phyloP scores from a whole-genome alignment of 2,113 vertebrate species.

The Crotalus tigris region DNA sequence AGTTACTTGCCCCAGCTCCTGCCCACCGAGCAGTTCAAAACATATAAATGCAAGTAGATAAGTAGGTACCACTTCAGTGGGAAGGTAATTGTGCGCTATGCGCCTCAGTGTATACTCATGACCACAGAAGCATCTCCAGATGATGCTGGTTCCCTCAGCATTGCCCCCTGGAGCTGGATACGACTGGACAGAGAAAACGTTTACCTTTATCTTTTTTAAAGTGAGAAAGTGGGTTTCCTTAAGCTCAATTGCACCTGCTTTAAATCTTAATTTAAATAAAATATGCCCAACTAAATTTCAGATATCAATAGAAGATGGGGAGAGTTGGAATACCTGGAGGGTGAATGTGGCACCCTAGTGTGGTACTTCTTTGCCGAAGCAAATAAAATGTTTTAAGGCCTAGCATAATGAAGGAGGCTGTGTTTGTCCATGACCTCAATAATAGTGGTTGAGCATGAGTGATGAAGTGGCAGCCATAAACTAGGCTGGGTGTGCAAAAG shows the following conservation, averaged over 20 bases:
- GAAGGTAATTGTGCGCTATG: neutral
- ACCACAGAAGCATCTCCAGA: neutral
- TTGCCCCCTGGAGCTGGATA: neutral
- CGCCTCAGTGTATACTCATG: neutral
- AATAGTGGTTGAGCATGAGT: neutral
- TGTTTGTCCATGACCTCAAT: neutral
- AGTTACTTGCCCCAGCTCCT: neutral
- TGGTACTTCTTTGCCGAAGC: neutral
- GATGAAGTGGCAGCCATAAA: neutral
- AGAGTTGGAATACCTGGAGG: neutral
- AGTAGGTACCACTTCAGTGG: neutral
- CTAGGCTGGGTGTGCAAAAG: neutral
- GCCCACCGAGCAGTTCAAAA: neutral
- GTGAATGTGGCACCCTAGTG: neutral
- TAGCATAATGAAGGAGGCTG: neutral
- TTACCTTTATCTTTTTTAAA: neutral
- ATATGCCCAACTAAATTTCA: neutral
- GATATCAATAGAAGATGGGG: neutral
- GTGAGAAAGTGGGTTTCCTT: neutral
- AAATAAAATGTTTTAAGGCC: neutral
- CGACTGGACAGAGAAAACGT: neutral
- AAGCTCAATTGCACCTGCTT: neutral
- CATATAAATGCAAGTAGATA: neutral
- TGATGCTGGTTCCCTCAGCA: neutral
- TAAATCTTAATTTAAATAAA: neutral